phyloP scores from a whole-genome alignment of 2,113 vertebrate genomes.

The Erythrocebus patas region DNA sequence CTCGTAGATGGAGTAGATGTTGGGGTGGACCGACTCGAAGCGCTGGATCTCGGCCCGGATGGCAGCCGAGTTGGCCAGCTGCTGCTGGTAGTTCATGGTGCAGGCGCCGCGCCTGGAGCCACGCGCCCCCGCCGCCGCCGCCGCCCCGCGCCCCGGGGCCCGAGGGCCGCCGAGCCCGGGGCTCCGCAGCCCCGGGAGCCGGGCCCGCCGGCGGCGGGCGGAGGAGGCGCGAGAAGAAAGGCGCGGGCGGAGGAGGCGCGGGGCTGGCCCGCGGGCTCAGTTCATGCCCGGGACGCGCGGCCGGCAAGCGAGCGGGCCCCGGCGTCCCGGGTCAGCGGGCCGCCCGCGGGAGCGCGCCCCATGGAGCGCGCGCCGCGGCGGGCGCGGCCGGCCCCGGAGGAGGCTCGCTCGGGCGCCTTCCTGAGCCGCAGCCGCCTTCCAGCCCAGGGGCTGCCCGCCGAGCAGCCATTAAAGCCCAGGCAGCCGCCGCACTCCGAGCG shows the following conservation, averaged over 20 bases:
- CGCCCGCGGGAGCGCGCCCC: constrained; percentile 44
- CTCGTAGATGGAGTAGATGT: constrained; percentile 99
- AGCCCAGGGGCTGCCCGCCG: constrained; percentile 51
- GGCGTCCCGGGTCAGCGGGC: constrained; percentile 61
- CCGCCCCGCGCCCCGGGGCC: constrained; percentile 57
- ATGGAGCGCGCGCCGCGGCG: constrained; percentile 62
- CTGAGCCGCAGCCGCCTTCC: constrained; percentile 44
- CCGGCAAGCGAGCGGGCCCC: constrained; percentile 23
- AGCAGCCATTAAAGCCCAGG: constrained; percentile 70
- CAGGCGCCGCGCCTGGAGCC: constrained; percentile 70
- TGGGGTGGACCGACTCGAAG: constrained; percentile 98
- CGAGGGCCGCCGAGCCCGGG: constrained; percentile 43
- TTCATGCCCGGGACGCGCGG: constrained; percentile 61
- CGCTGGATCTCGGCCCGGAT: constrained; percentile 97
- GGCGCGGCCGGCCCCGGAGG: constrained; percentile 54
- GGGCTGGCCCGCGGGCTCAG: constrained; percentile 50
- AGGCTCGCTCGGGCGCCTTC: constrained; percentile 46
- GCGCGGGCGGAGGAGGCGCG: constrained; percentile 46
- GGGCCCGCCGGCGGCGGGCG: constrained; percentile 46
- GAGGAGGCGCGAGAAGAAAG: constrained; percentile 63
- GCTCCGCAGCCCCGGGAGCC: constrained; percentile 50
- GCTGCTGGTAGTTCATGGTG: constrained; percentile 98
- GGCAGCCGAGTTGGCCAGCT: constrained; percentile 96
- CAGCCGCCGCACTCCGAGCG: constrained; percentile 45
- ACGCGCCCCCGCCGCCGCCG: constrained; percentile 47